Percentiles rank a stretch among this genome's conserved stretches.
Evolutionary conservation across 2,888 invertebrate genomes (phyloP).

Genomic region (Urechis unicinctus): DNA sequence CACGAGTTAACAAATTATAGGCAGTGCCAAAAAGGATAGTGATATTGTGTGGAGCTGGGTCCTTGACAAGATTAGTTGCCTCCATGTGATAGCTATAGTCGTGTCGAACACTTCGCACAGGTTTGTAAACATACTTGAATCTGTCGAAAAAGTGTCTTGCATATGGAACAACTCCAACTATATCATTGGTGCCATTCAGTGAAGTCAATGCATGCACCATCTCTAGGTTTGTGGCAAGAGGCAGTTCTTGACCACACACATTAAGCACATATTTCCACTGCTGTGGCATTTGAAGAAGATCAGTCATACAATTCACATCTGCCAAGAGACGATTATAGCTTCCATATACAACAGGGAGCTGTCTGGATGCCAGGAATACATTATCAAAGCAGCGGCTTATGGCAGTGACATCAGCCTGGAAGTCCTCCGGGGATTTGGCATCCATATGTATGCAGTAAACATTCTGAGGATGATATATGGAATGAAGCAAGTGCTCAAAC

Average conservation of each 20-base stretch:
- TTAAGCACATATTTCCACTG: slow-evolving; percentile 35
- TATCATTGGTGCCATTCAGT: slow-evolving; percentile 33
- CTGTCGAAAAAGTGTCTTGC: too few species aligned
- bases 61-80: slow-evolving; percentile 16
- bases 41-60: slow-evolving; percentile 22
- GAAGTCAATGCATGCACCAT: slow-evolving; percentile 30
- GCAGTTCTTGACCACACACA: slow-evolving; percentile 32
- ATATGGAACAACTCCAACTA: too few species aligned
- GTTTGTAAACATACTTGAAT: too few species aligned
- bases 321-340: slow-evolving; percentile 13
- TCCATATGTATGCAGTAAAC: slow-evolving; percentile 16
- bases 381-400: slow-evolving; percentile 14
- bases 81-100: too few species aligned
- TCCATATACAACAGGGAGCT: slow-evolving; percentile 8
- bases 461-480: slow-evolving; percentile 16
- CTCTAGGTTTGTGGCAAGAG: slow-evolving; percentile 35
- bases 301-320: slow-evolving; percentile 15
- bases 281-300: slow-evolving; percentile 8
- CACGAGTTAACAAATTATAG: slow-evolving; percentile 28
- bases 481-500: slow-evolving; percentile 9
- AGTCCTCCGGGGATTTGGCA: neutral
- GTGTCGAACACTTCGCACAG: too few species aligned
- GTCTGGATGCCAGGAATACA: slow-evolving; percentile 6
- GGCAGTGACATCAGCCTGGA: neutral
- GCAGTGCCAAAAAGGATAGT: slow-evolving; percentile 32